phyloP scores from a whole-genome alignment of 2,113 vertebrate genomes.

The Crocuta crocuta region DNA sequence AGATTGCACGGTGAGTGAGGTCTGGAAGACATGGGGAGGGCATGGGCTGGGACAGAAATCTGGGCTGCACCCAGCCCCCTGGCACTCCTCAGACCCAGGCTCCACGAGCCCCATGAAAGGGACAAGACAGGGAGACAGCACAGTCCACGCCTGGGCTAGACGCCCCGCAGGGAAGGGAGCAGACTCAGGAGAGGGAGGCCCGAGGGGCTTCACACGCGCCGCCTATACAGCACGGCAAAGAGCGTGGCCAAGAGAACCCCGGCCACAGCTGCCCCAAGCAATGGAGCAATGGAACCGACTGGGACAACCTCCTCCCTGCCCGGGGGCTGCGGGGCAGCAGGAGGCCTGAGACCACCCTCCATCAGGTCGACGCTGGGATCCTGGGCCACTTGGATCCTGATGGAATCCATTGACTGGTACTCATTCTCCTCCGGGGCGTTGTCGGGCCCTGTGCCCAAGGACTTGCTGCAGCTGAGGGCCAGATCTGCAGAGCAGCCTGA shows the following conservation, averaged over 20 bases:
- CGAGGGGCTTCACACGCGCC: conserved; percentile 34
- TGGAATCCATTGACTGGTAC: neutral
- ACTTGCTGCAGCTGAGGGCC: conserved; percentile 63
- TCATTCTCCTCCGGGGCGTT: conserved; percentile 72
- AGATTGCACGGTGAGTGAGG: neutral
- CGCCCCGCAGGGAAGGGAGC: neutral
- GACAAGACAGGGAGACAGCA: neutral
- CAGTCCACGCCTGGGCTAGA: neutral
- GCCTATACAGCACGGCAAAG: conserved; percentile 32
- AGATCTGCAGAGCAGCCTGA: conserved; percentile 61
- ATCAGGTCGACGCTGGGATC: neutral
- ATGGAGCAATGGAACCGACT: neutral
- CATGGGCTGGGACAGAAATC: neutral
- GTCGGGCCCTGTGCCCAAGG: neutral
- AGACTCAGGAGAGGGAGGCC: fast-evolving
- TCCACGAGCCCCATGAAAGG: neutral
- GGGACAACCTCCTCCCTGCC: fast-evolving
- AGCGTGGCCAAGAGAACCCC: neutral
- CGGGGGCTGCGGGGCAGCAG: fast-evolving
- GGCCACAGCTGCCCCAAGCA: neutral
- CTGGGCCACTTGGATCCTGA: conserved; percentile 15
- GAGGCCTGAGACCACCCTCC: neutral
- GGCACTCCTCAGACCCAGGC: neutral
- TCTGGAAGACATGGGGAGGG: neutral
- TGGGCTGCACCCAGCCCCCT: neutral